These are phyloP conservation scores for Sinelater perroti DNA, from an alignment of 2,888 invertebrate species.

Conservation along the genomic window DNA sequence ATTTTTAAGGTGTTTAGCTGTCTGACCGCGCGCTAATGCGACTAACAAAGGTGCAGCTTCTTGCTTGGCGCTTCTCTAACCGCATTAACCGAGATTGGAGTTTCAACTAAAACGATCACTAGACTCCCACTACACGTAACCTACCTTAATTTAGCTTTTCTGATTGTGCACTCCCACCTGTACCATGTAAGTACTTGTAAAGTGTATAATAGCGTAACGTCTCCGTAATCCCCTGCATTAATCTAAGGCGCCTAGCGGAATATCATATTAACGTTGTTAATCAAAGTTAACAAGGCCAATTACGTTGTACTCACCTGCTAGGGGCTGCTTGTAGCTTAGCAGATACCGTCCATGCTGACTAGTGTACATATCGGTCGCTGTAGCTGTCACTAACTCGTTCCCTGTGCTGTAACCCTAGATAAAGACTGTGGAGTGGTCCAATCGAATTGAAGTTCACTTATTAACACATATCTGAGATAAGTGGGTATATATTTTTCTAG, in stretches of 20 bases:
- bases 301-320: constrained; percentile 20
- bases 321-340: constrained; percentile 48
- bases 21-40: no score
- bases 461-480: constrained; percentile 56
- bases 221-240: constrained; percentile 12
- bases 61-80: no score
- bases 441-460: constrained; percentile 51
- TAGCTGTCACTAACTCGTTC: constrained; percentile 34
- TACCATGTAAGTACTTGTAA: constrained; percentile 12
- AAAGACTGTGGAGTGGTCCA: constrained; percentile 61
- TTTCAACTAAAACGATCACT: constrained; percentile 1
- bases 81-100: background rate
- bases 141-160: constrained; percentile 3
- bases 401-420: constrained; percentile 44
- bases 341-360: constrained; percentile 52
- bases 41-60: no score
- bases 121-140: background rate
- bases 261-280: constrained; percentile 23
- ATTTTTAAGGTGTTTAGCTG: no score
- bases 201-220: constrained; percentile 18
- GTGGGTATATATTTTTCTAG: constrained; percentile 60
- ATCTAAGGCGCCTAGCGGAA: constrained; percentile 8
- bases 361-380: constrained; percentile 46
- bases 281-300: constrained; percentile 28
- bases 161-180: constrained; percentile 19